Evolutionary conservation across 2,113 vertebrate genomes (phyloP).

Genomic region (Pterophyllum scalare): DNA sequence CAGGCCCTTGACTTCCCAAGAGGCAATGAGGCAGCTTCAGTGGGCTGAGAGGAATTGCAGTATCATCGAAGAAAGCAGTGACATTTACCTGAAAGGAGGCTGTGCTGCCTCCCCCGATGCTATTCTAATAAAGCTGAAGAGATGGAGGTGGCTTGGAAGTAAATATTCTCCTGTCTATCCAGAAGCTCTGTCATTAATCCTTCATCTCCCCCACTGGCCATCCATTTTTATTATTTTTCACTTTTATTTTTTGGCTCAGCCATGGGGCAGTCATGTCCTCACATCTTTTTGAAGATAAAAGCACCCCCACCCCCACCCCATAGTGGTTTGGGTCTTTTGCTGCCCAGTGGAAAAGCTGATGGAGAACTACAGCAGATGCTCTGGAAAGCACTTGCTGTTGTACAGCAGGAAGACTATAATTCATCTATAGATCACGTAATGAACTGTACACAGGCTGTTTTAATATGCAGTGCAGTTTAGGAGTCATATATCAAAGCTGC

Average conservation of each 20-base stretch:
- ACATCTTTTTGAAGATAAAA: constrained; percentile 4
- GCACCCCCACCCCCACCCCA: not conserved
- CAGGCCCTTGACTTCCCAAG: constrained; percentile 49
- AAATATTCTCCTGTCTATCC: constrained; percentile 55
- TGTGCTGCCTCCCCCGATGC: constrained; percentile 28
- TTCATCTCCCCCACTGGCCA: constrained; percentile 34
- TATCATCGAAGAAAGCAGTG: constrained; percentile 64
- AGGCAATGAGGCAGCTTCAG: constrained; percentile 41
- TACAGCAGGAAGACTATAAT: constrained; percentile 28
- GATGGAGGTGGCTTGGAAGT: constrained; percentile 41
- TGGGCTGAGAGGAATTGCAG: constrained; percentile 51
- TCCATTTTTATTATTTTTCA: constrained; percentile 12
- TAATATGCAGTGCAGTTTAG: constrained; percentile 16
- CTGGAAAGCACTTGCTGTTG: not conserved
- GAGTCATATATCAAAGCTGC: constrained; percentile 21
- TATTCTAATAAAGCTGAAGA: constrained; percentile 54
- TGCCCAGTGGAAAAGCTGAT: not conserved
- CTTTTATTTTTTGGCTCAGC: not conserved
- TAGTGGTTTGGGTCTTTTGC: not conserved
- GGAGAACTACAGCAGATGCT: not conserved
- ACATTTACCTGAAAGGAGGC: constrained; percentile 73
- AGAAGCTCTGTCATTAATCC: constrained; percentile 40
- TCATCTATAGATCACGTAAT: constrained; percentile 46
- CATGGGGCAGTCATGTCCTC: not conserved
- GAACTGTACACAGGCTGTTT: constrained; percentile 32